These are phyloP conservation scores for Chloroclysta siterata DNA, from an alignment of 2,888 invertebrate genomes.

Conservation along the genomic window DNA sequence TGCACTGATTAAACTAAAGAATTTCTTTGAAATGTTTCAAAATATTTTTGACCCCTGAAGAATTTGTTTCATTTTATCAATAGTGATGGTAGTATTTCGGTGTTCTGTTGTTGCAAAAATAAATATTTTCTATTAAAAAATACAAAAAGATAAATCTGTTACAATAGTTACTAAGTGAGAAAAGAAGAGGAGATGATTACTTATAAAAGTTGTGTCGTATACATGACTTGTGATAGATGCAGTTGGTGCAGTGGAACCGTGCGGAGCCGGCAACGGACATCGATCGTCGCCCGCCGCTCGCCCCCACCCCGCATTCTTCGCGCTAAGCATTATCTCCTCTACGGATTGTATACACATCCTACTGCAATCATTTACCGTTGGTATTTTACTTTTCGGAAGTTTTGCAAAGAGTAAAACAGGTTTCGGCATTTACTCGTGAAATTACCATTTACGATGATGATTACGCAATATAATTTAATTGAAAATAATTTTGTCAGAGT, in stretches of 20 bases:
- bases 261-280: conserved; percentile 71
- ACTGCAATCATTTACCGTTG: conserved; percentile 20
- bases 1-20: too few species aligned
- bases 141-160: neutral
- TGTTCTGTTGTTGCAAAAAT: neutral
- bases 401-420: neutral
- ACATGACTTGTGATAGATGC: conserved; percentile 53
- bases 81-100: too few species aligned
- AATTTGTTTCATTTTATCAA: too few species aligned
- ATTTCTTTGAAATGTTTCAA: too few species aligned
- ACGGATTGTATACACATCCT: conserved; percentile 48
- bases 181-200: conserved; percentile 10
- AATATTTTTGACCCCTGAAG: too few species aligned
- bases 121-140: too few species aligned
- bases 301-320: conserved; percentile 45
- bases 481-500: too few species aligned
- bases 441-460: too few species aligned
- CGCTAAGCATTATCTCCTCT: conserved; percentile 67
- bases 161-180: conserved; percentile 11
- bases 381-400: neutral
- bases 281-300: conserved; percentile 61
- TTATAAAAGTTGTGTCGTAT: conserved; percentile 15
- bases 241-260: conserved; percentile 67
- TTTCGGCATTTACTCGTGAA: neutral
- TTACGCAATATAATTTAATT: too few species aligned